Evolutionary conservation across 2,888 invertebrate species (phyloP).

Genomic region (Gnatocerus cornutus): DNA sequence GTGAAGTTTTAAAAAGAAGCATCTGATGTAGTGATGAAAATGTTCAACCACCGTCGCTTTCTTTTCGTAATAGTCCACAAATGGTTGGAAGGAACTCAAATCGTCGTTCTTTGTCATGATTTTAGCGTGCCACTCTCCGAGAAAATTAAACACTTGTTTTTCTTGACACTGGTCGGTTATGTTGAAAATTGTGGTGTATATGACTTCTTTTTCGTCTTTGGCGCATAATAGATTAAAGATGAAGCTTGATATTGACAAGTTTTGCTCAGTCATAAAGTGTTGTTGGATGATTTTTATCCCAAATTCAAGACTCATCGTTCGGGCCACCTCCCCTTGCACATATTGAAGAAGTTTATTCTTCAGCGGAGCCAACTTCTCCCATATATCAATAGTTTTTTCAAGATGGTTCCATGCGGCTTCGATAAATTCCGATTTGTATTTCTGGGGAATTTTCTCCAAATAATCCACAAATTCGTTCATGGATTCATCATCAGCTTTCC

Average conservation of each 20-base stretch:
- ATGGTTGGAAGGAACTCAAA: not conserved
- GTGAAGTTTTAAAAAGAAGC: constrained; percentile 18
- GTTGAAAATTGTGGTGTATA: not conserved
- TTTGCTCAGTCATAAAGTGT: not conserved
- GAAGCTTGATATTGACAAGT: not conserved
- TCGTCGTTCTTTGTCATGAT: not conserved
- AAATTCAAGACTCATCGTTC: not conserved
- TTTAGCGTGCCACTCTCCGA: not conserved
- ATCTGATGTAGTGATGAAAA: constrained; percentile 5
- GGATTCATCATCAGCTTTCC: constrained; percentile 53
- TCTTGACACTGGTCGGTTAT: not conserved
- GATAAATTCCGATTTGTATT: constrained; percentile 44
- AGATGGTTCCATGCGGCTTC: constrained; percentile 52
- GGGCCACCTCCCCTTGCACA: not conserved
- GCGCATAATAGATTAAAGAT: not conserved
- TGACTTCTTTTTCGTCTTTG: not conserved
- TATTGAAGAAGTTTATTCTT: not conserved
- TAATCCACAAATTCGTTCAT: constrained; percentile 41
- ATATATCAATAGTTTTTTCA: constrained; percentile 41
- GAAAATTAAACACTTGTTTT: not conserved
- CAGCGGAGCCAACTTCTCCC: constrained; percentile 15
- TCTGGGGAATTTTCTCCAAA: constrained; percentile 45
- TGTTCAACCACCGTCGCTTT: constrained; percentile 7
- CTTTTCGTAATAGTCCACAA: constrained; percentile 5
- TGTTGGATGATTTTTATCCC: not conserved